Percentiles rank a stretch among this genome's conserved stretches.
Evolutionary conservation across 2,888 invertebrate genomes (phyloP).

Genomic region (Bruchidius siliquastri): DNA sequence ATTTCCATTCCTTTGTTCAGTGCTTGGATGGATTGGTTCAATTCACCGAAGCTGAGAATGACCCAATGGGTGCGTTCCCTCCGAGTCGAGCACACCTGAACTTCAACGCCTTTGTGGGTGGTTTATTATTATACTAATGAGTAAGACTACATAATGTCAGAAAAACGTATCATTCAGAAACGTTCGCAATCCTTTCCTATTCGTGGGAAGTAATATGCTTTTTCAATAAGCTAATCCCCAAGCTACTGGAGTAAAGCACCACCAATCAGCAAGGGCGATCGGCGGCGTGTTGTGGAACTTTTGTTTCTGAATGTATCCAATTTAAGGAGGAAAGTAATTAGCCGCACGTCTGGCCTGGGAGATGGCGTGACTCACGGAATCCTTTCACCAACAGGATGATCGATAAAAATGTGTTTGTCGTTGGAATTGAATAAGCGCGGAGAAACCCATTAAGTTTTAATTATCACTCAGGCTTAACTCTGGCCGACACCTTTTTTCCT

Average conservation of each 20-base stretch:
- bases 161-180: too few species aligned
- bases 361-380: neutral
- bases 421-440: neutral
- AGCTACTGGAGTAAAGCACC: neutral
- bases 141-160: too few species aligned
- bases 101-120: too few species aligned
- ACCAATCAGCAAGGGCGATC: neutral
- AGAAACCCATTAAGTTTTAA: neutral
- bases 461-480: neutral
- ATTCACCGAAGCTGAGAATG: too few species aligned
- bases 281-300: neutral
- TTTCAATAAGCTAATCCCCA: too few species aligned
- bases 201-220: too few species aligned
- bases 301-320: neutral
- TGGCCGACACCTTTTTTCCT: neutral
- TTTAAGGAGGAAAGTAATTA: neutral
- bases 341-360: neutral
- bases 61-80: too few species aligned
- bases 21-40: too few species aligned
- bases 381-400: neutral
- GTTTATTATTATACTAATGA: too few species aligned
- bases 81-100: too few species aligned
- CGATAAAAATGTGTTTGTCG: neutral
- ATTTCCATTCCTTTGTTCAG: too few species aligned
- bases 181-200: too few species aligned